These are phyloP conservation scores for Drosophila austrosaltans DNA, from an alignment of 2,888 invertebrate species.

Conservation along the genomic window DNA sequence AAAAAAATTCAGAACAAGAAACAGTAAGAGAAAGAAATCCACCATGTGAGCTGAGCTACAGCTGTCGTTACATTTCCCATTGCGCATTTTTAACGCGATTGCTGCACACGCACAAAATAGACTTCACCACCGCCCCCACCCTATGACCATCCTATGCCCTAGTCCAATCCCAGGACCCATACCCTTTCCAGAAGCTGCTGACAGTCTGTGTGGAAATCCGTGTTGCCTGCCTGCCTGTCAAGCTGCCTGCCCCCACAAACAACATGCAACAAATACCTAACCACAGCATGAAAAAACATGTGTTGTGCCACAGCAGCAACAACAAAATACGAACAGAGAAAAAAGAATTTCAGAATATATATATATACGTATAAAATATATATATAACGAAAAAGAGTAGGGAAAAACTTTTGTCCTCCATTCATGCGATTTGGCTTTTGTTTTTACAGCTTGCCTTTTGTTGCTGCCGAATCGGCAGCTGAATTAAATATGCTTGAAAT, in stretches of 20 bases:
- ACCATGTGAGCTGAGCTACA: slow-evolving; percentile 44
- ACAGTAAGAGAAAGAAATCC: slow-evolving; percentile 43
- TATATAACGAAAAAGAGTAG: background rate
- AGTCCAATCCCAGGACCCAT: background rate
- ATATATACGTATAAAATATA: slow-evolving; percentile 24
- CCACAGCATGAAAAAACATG: slow-evolving; percentile 53
- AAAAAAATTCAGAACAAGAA: slow-evolving; percentile 59
- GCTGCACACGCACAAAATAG: slow-evolving; percentile 56
- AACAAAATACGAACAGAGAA: slow-evolving; percentile 26
- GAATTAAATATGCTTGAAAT: slow-evolving; percentile 27
- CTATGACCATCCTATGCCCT: slow-evolving; percentile 27
- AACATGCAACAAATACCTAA: slow-evolving; percentile 51
- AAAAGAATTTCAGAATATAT: slow-evolving; percentile 14
- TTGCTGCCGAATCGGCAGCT: slow-evolving; percentile 10
- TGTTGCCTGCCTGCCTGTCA: slow-evolving; percentile 61
- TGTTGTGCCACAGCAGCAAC: slow-evolving; percentile 40
- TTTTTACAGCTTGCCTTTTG: slow-evolving; percentile 22
- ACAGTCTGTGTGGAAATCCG: slow-evolving; percentile 37
- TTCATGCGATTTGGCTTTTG: slow-evolving; percentile 33
- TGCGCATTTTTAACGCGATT: slow-evolving; percentile 67
- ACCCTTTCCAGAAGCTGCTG: slow-evolving; percentile 1
- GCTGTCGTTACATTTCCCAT: slow-evolving; percentile 68
- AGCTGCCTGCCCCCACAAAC: slow-evolving; percentile 37
- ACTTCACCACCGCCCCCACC: slow-evolving; percentile 12
- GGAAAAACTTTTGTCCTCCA: slow-evolving; percentile 31